Conservation (phyloP, 2,113 vertebrate genomes). For the Eurystomus gularis region DNA sequence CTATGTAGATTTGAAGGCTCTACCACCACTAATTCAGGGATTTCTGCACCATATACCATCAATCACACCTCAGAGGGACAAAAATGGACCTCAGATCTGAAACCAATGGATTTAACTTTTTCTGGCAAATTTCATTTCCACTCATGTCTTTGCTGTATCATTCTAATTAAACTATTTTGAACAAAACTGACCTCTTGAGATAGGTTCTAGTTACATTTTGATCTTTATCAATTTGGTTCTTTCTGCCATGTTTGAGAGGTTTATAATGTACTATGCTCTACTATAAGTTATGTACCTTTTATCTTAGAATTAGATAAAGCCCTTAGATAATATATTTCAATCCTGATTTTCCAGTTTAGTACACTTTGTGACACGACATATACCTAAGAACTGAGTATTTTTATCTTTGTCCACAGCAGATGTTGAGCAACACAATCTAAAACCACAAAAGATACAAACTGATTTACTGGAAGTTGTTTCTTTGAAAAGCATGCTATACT, state of each 20-base stretch:
- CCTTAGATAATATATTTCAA: background rate
- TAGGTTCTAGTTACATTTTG: background rate
- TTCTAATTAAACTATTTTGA: background rate
- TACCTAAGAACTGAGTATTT: background rate
- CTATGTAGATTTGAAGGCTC: background rate
- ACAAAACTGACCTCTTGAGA: background rate
- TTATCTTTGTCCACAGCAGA: background rate
- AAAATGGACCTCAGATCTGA: background rate
- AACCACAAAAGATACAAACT: background rate
- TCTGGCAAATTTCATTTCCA: background rate
- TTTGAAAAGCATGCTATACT: background rate
- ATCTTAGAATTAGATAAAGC: background rate
- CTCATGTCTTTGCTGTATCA: background rate
- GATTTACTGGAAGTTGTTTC: background rate
- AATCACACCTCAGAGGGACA: background rate
- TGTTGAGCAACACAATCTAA: background rate
- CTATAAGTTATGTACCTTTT: background rate
- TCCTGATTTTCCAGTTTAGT: background rate
- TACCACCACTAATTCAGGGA: background rate
- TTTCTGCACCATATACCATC: background rate
- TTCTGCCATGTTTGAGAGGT: background rate
- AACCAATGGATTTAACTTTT: background rate
- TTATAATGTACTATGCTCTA: background rate
- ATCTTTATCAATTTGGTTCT: background rate
- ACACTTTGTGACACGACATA: background rate